Base-by-base conservation (phyloP, 2,113 vertebrate species). In the Strix aluco region DNA sequence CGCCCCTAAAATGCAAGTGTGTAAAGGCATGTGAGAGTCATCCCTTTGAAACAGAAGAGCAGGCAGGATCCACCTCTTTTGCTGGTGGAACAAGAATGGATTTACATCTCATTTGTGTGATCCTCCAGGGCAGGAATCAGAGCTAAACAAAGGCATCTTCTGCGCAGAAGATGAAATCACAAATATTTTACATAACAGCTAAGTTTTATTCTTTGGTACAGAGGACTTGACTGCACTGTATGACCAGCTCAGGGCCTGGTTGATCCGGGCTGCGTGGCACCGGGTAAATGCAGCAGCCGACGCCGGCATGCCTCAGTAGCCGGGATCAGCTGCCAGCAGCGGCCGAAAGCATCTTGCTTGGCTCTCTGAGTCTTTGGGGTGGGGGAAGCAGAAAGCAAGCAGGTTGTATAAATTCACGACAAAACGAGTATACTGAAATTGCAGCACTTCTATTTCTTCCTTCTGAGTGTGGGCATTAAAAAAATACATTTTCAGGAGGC, bases 231-330 rank as follows among this genome's bases (percentile, higher is more conserved):
- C 61, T 51, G 52, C 6, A 0, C 27, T 17, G 54, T 30, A 1
- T 13, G 32, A 14, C 11, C 72, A 59, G 22, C 42, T 25, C n/a
- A 21, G 0, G 0, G 11, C 34, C 20, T 2, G 1, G 34, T 1
- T 3, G 5, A 34, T 11, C 51, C 4, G 1, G 65, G 42, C 51
- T 52, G 22, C 1, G 5, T 11, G 15, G 47, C 3, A 1, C 49
- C 3, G 0, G 49, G 36, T 38, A 16, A 7, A 26, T 5, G 72
- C 51, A 42, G 61, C 23, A 16, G 11, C 32, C 0, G 2, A 15
- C 1, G 3, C 34, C 6, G 1, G 10, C 1, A 0, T 17, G 62
- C 25, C n/a, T 29, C 5, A 9, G 74, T 1, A 13, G 18, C 38
- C 19, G 59, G 11, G 11, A 17, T 27, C 27, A 59, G 36, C 62